A percentile compares a stretch with the other conserved stretches of the same genome.
Evolutionary conservation across 1,140 invertebrate species (phyloP).

Genomic region (Delia radicum): DNA sequence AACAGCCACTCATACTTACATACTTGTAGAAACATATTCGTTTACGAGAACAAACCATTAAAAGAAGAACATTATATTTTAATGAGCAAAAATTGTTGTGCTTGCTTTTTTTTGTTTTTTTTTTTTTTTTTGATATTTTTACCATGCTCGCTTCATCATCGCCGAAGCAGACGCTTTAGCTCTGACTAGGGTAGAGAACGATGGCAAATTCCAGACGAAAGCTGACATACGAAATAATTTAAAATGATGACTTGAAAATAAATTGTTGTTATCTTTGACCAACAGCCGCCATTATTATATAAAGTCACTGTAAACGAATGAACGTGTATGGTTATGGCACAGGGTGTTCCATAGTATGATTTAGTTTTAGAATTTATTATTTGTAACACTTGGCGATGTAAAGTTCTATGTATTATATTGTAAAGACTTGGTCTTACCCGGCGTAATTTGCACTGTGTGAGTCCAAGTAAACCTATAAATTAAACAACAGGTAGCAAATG

Average conservation of each 20-base stretch:
- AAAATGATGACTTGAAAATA: slow-evolving; percentile 57
- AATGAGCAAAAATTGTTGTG: slow-evolving; percentile 49
- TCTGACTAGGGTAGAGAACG: background rate
- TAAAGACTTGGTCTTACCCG: no score
- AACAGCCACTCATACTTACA: background rate
- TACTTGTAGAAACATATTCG: background rate
- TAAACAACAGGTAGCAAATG: no score
- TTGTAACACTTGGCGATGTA: no score
- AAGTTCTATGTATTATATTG: no score
- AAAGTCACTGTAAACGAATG: no score
- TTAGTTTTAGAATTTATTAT: no score
- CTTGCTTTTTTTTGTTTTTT: background rate
- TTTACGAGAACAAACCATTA: background rate
- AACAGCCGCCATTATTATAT: slow-evolving; percentile 38
- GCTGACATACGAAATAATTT: slow-evolving; percentile 37
- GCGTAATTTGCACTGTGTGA: no score
- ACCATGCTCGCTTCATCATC: background rate
- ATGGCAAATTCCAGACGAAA: background rate
- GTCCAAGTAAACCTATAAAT: no score
- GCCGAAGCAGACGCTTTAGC: background rate
- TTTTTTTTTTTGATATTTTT: background rate
- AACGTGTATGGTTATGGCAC: no score
- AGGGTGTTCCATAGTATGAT: no score
- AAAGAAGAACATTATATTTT: slow-evolving; percentile 51
- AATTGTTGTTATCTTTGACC: slow-evolving; percentile 56